These are phyloP conservation scores for Eulemur macaco DNA, from an alignment of 2,113 vertebrate species.

Conservation along the genomic window DNA sequence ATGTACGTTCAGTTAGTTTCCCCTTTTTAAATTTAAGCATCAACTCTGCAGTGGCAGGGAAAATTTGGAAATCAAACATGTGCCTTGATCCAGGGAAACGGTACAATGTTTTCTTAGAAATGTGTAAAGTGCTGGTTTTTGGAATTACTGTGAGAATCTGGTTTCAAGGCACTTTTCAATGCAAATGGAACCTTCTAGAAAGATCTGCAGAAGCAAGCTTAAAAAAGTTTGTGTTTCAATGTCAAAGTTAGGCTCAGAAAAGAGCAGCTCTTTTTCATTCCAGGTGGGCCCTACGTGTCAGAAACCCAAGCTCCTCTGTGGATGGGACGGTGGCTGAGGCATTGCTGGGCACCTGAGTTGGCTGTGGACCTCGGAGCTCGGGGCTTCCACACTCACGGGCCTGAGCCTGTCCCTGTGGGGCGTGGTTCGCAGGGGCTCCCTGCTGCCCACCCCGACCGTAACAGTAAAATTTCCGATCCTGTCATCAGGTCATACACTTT, in stretches of 20 bases:
- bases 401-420: accelerated
- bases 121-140: not conserved
- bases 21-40: not conserved
- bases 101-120: not conserved
- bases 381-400: accelerated
- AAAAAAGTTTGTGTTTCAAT: not conserved
- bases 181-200: not conserved
- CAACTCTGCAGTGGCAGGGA: not conserved
- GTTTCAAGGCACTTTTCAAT: not conserved
- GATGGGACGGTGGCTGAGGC: not conserved
- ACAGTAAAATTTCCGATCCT: not conserved
- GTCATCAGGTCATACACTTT: not conserved
- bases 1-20: not conserved
- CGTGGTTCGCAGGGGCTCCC: accelerated
- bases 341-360: accelerated
- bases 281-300: accelerated
- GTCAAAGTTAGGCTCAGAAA: not conserved
- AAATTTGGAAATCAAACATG: not conserved
- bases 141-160: not conserved
- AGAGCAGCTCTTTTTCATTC: not conserved
- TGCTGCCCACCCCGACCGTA: not conserved
- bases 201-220: not conserved
- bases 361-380: accelerated
- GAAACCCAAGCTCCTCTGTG: not conserved
- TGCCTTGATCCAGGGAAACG: not conserved